These are phyloP conservation scores for Podilymbus podiceps DNA, from an alignment of 2,113 vertebrate species.

Conservation along the genomic window DNA sequence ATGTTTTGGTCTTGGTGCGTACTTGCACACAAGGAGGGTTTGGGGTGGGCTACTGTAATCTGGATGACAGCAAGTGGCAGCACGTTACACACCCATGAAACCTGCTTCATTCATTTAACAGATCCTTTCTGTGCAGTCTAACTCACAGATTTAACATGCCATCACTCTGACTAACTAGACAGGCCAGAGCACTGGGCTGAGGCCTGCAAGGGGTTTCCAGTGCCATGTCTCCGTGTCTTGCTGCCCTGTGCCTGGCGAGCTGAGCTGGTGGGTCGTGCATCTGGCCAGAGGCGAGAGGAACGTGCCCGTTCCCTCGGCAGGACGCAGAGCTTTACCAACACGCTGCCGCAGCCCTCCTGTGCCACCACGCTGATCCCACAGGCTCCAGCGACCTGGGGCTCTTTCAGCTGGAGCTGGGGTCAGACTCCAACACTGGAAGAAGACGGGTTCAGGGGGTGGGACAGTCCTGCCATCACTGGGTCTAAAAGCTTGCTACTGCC, in stretches of 20 bases:
- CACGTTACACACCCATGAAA: neutral
- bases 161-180: neutral
- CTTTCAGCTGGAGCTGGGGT: neutral
- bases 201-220: neutral
- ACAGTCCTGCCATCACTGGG: rapidly evolving
- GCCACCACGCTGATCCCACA: rapidly evolving
- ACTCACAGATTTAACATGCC: neutral
- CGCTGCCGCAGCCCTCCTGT: rapidly evolving
- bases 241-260: neutral
- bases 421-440: neutral
- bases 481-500: neutral
- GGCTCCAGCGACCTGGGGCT: neutral
- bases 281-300: neutral
- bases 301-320: rapidly evolving
- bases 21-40: neutral
- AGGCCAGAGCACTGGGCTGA: neutral
- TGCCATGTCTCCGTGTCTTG: rapidly evolving
- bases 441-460: neutral
- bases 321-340: neutral
- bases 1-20: neutral
- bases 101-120: neutral
- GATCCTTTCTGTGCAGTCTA: neutral
- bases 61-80: neutral
- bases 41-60: neutral
- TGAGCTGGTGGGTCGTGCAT: rapidly evolving